Conservation (phyloP, 2,113 vertebrate species). For the Pterophyllum scalare region DNA sequence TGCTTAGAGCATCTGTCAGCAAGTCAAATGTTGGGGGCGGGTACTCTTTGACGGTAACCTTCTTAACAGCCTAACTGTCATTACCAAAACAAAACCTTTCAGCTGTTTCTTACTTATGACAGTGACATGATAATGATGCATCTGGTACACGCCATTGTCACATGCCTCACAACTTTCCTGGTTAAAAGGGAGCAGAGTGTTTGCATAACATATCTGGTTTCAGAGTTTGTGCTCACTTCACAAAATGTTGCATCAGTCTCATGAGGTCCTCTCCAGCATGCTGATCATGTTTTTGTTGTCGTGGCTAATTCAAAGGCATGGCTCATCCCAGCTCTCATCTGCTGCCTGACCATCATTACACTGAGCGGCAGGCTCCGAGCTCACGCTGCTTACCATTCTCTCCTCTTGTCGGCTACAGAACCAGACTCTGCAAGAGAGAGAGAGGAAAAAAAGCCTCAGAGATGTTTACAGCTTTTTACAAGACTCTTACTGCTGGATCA, state of each 20-base stretch:
- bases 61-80: not conserved
- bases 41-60: not conserved
- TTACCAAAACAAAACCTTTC: not conserved
- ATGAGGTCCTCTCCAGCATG: conserved; percentile 42
- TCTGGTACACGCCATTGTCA: not conserved
- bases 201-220: not conserved
- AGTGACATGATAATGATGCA: fast-evolving
- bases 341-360: conserved; percentile 26
- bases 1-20: not conserved
- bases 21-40: not conserved
- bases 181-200: not conserved
- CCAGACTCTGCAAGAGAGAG: not conserved
- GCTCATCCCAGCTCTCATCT: conserved; percentile 40
- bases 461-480: conserved; percentile 28
- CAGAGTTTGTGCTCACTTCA: conserved; percentile 45
- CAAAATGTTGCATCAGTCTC: conserved; percentile 30
- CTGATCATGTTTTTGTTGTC: conserved; percentile 44
- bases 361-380: conserved; percentile 21
- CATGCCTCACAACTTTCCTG: not conserved
- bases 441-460: conserved; percentile 15
- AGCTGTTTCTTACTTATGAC: not conserved
- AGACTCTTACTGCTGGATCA: conserved; percentile 6
- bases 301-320: conserved; percentile 41
- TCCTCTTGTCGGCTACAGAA: conserved; percentile 32
- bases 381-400: conserved; percentile 18